phyloP scores from a whole-genome alignment of 2,797 vertebrate genomes.

The Otus scops region DNA sequence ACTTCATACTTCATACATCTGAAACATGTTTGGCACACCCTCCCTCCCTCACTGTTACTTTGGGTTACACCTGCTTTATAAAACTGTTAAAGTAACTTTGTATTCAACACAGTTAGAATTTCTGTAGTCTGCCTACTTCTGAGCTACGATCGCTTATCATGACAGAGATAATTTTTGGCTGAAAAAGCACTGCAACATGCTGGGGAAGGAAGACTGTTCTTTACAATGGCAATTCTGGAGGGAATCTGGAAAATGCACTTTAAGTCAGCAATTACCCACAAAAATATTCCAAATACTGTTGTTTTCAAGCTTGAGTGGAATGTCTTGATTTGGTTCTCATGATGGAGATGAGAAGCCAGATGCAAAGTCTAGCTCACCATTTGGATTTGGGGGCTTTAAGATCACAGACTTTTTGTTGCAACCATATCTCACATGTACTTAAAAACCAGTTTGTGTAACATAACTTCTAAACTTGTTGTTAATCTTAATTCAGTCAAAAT shows the following conservation, averaged over 20 bases:
- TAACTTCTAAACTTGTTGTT: background rate
- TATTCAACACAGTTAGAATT: background rate
- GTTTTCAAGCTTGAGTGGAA: background rate
- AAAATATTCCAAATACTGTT: background rate
- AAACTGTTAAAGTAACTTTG: background rate
- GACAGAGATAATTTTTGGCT: slow-evolving; percentile 1
- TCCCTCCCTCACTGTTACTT: background rate
- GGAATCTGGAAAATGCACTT: background rate
- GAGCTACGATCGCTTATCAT: background rate
- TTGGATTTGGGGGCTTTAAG: background rate
- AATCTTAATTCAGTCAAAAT: background rate
- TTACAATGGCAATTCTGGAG: background rate
- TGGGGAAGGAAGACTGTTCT: background rate
- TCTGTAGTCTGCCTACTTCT: background rate
- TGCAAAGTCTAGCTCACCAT: background rate
- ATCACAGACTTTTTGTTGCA: background rate
- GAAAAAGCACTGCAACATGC: background rate
- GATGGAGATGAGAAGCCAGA: background rate
- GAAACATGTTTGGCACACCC: background rate
- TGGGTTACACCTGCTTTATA: background rate
- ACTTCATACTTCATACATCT: background rate
- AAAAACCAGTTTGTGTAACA: background rate
- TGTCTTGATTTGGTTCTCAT: background rate
- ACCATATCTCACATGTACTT: background rate
- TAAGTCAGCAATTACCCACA: background rate